Evolutionary conservation across 1,140 invertebrate genomes (phyloP).

Genomic region (Drosophila pseudoananassae): DNA sequence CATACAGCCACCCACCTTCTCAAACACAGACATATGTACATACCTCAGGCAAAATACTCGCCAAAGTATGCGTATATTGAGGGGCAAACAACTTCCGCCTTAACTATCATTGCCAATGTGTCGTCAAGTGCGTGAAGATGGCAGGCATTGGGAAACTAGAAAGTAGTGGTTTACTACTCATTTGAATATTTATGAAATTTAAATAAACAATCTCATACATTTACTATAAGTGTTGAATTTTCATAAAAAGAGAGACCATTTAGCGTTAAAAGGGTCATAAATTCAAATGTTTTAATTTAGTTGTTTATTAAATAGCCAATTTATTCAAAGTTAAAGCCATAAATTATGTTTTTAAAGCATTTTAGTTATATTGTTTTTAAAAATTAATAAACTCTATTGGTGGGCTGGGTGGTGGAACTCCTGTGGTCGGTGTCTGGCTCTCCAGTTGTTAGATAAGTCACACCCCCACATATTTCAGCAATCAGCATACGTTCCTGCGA

Average conservation of each 20-base stretch:
- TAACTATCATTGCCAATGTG: constrained; percentile 54
- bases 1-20: not conserved
- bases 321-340: not conserved
- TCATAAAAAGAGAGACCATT: not conserved
- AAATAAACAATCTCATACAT: not conserved
- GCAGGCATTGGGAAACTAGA: not conserved
- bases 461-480: constrained; percentile 33
- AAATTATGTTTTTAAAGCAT: not conserved
- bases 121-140: constrained; percentile 41
- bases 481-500: constrained; percentile 18
- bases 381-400: too few relatives aligned
- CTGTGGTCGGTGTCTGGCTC: constrained; percentile 1
- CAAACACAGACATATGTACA: constrained; percentile 1
- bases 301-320: not conserved
- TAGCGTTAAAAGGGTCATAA: constrained; percentile 6
- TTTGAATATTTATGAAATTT: constrained; percentile 13
- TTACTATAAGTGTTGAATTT: too few relatives aligned
- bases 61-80: constrained; percentile 41
- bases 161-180: not conserved
- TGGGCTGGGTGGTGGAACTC: not conserved
- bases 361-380: not conserved
- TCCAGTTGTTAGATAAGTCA: constrained; percentile 43
- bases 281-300: constrained; percentile 22
- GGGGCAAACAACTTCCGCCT: constrained; percentile 57
- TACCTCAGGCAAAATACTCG: constrained; percentile 18